Evolutionary conservation across 1,140 invertebrate species (phyloP).

Genomic region (Lethrus apterus): DNA sequence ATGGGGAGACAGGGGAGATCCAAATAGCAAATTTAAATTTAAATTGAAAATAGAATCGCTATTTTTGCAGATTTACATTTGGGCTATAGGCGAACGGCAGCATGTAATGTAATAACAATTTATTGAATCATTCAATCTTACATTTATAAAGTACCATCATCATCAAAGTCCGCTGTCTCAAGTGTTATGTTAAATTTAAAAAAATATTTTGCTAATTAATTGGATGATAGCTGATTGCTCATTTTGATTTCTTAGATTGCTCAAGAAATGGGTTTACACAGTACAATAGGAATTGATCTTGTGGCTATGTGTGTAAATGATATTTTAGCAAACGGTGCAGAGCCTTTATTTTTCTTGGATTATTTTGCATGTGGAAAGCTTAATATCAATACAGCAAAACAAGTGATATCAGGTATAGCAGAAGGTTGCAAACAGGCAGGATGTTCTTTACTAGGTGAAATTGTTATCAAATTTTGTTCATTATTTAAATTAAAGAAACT

Average conservation of each 20-base stretch:
- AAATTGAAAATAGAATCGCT: too few species aligned
- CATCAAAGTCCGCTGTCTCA: too few species aligned
- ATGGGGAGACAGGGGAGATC: too few species aligned
- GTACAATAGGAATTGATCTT: slow-evolving; percentile 87
- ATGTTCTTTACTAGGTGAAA: slow-evolving; percentile 78
- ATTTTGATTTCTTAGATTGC: slow-evolving; percentile 59
- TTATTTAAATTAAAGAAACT: background rate
- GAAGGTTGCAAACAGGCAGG: slow-evolving; percentile 79
- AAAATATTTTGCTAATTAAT: background rate
- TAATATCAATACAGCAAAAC: slow-evolving; percentile 63
- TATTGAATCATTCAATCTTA: background rate
- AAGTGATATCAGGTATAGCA: slow-evolving; percentile 78
- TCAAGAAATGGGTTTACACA: slow-evolving; percentile 66
- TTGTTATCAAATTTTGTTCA: background rate
- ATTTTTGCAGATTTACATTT: too few species aligned
- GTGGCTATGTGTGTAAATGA: slow-evolving; percentile 99
- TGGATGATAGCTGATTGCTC: slow-evolving; percentile 3
- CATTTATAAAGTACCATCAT: background rate
- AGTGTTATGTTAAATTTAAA: too few species aligned
- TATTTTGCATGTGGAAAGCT: slow-evolving; percentile 91
- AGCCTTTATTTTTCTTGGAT: slow-evolving; percentile 92
- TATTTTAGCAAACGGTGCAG: slow-evolving; percentile 87
- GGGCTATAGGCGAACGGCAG: too few species aligned
- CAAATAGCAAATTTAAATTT: too few species aligned
- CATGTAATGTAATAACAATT: too few species aligned